Conservation (phyloP, 2,113 vertebrate species). For the Chloropsis hardwickii region DNA sequence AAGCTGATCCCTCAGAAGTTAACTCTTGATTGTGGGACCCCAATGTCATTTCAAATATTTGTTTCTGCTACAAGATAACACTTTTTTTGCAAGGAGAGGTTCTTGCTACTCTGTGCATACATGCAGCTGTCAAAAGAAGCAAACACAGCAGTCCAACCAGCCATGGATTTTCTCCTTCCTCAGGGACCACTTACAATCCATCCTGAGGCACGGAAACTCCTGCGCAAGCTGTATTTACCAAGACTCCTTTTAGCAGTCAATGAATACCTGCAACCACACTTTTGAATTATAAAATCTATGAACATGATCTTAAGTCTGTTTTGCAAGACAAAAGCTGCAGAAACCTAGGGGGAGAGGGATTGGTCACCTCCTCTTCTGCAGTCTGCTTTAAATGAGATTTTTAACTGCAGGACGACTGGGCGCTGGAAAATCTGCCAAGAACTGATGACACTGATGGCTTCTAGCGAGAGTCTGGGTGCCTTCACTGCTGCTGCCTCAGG, state of each 20-base stretch:
- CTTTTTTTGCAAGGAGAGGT: not conserved
- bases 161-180: not conserved
- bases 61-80: not conserved
- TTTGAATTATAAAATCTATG: not conserved
- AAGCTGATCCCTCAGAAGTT: not conserved
- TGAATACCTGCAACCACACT: not conserved
- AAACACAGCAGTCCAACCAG: not conserved
- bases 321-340: not conserved
- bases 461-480: rapidly evolving
- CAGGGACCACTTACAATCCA: not conserved
- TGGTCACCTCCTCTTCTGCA: not conserved
- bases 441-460: not conserved
- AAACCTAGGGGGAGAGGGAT: not conserved
- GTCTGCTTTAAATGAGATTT: not conserved
- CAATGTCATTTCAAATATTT: not conserved
- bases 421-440: not conserved
- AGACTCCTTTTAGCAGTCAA: not conserved
- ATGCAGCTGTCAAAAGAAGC: not conserved
- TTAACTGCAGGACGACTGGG: rapidly evolving
- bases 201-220: not conserved
- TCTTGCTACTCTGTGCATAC: not conserved
- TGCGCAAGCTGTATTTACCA: not conserved
- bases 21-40: not conserved
- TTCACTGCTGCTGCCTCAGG: not conserved
- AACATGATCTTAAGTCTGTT: not conserved